These are phyloP conservation scores for Apogon talboti DNA, from an alignment of 2,797 vertebrate species.

Conservation along the genomic window DNA sequence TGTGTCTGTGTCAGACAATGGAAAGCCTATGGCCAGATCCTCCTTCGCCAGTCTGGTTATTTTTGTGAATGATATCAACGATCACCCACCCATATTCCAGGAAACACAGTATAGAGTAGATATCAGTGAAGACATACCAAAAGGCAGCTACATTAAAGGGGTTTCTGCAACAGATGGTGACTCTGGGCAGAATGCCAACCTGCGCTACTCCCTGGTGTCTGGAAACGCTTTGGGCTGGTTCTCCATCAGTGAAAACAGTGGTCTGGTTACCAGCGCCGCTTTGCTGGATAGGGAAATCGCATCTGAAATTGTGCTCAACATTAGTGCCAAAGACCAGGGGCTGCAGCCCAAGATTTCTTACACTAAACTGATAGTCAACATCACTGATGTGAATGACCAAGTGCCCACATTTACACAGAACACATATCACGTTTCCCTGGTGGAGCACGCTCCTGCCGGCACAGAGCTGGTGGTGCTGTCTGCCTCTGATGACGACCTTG, in stretches of 20 bases:
- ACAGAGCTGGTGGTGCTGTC: conserved; percentile 89
- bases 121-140: conserved; percentile 93
- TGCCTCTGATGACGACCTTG: conserved; percentile 92
- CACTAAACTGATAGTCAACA: conserved; percentile 91
- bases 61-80: conserved; percentile 97
- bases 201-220: conserved; percentile 95
- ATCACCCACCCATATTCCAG: conserved; percentile 95
- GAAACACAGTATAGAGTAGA: conserved; percentile 91
- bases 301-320: conserved; percentile 92
- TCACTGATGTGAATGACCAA: conserved; percentile 95
- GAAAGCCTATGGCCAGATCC: conserved; percentile 87
- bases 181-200: conserved; percentile 96
- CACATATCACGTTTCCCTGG: conserved; percentile 85
- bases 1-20: conserved; percentile 92
- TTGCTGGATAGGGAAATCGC: conserved; percentile 91
- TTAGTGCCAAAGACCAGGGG: conserved; percentile 97
- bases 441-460: conserved; percentile 89
- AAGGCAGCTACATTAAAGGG: conserved; percentile 95
- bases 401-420: conserved; percentile 89
- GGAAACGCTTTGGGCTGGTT: conserved; percentile 97
- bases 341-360: conserved; percentile 95
- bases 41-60: conserved; percentile 96
- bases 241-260: conserved; percentile 94
- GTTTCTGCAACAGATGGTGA: conserved; percentile 96
- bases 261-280: conserved; percentile 90